phyloP scores from a whole-genome alignment of 1,140 invertebrate species.

The Streblospio benedicti region DNA sequence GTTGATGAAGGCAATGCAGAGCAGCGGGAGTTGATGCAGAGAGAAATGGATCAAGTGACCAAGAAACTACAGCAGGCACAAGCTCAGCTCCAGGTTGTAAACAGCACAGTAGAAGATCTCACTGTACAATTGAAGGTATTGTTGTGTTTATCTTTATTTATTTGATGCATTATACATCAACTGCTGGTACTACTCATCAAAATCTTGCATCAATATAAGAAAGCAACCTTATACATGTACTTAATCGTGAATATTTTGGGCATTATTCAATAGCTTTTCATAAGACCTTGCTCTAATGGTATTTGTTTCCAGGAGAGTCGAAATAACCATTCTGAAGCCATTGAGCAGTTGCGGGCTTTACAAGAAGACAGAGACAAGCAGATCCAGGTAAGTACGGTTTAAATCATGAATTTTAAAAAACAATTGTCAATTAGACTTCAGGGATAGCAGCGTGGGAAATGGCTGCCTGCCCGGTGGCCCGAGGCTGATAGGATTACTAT shows the following conservation, averaged over 20 bases:
- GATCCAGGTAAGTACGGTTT: too few relatives aligned
- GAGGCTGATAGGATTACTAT: too few relatives aligned
- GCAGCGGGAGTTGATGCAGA: conserved; percentile 36
- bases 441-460: too few relatives aligned
- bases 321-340: conserved; percentile 24
- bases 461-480: too few relatives aligned
- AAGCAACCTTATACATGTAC: too few relatives aligned
- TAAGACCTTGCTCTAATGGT: neutral
- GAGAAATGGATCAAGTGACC: conserved; percentile 28
- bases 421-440: too few relatives aligned
- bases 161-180: too few relatives aligned
- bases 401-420: too few relatives aligned
- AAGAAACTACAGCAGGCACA: conserved; percentile 28
- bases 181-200: too few relatives aligned
- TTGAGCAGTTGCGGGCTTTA: conserved; percentile 31
- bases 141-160: neutral
- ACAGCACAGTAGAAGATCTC: conserved; percentile 35
- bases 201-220: too few relatives aligned
- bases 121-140: conserved; percentile 33
- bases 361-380: conserved; percentile 37
- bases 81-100: conserved; percentile 20
- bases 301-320: conserved; percentile 29
- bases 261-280: too few relatives aligned
- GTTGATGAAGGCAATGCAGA: conserved; percentile 30
- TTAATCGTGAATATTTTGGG: too few relatives aligned